These are phyloP conservation scores for Phytoseiulus persimilis DNA, from an alignment of 2,888 invertebrate genomes.

Conservation along the genomic window DNA sequence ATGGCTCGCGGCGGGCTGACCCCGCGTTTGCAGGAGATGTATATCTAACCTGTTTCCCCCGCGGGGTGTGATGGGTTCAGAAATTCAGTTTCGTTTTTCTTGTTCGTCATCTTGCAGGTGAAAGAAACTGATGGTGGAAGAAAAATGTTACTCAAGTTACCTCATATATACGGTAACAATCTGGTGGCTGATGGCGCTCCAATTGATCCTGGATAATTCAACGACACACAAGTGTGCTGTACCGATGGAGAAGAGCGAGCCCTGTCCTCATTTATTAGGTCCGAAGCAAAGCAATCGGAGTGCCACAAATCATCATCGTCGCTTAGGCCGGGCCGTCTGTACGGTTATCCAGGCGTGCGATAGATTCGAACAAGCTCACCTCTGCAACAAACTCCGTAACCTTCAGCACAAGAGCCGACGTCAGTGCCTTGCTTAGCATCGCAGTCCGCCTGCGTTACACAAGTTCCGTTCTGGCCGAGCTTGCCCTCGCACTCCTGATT, in stretches of 20 bases:
- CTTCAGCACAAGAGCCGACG: slow-evolving; percentile 65
- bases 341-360: no score
- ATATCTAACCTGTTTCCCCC: slow-evolving; percentile 58
- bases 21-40: not conserved
- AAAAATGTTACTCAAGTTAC: no score
- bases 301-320: no score
- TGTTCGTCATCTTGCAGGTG: slow-evolving; percentile 44
- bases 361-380: not conserved
- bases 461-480: slow-evolving; percentile 68
- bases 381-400: slow-evolving; percentile 64
- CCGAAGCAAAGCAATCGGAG: no score
- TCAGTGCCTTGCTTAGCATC: slow-evolving; percentile 62
- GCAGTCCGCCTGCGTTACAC: slow-evolving; percentile 57
- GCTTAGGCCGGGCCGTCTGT: no score
- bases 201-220: no score
- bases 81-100: slow-evolving; percentile 74
- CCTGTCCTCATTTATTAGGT: not conserved
- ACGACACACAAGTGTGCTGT: no score
- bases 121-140: not conserved
- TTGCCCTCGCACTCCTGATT: slow-evolving; percentile 64
- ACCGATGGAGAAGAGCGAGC: no score
- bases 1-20: not conserved
- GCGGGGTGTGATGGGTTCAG: slow-evolving; percentile 71
- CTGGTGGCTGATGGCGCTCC: no score
- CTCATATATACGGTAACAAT: no score